Evolutionary conservation across 2,888 invertebrate genomes (phyloP), one percentile per base, ranked within the genome.

Genomic region (Hedychridium roseum): DNA sequence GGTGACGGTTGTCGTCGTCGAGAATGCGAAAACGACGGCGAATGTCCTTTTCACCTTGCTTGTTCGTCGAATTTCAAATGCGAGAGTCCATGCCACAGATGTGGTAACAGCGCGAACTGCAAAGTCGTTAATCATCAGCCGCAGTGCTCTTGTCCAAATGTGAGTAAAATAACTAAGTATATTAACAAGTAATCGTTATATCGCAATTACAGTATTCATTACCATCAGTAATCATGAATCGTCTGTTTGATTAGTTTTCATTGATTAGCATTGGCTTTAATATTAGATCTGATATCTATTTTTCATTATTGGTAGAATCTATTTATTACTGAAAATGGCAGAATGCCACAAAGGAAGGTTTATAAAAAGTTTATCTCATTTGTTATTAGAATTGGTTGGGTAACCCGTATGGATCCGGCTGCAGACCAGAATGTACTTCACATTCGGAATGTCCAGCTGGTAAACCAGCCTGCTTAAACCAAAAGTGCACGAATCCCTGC

Each of bases 401-500:
- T 39, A 90, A 90, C 70, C 87, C 92, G 0, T 86, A 86, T 74
- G 80, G 84, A 3, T n/a, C n/a, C n/a, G 86, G 88, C 59, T 94
- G 94, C 69, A 84, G 86, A 34, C 88, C 92, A 0, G 93, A 94
- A 74, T 94, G 94, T 68, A 85, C 87, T 3, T 84, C 86, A 1
- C 90, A 92, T 78, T 82, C 85, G 32, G 92, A 94, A 61, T 94
- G 94, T 68, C 91, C 92, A 1, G 79, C 85, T 42, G 84, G 84
- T 68, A 87, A 89, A 65, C 91, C 91, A 0, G 90, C 91, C 14
- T 94, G 94, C 67, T 84, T 88, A 56, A 89, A 90, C 78, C 89
- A 91, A 62, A 88, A 89, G 51, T 94, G 94, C 75, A 83, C 88
- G 44, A 88, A 93, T 76, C 93, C 93, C 0, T 94, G 94, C 76